A percentile compares a stretch with the other conserved stretches of the same genome.
These are phyloP conservation scores for Orchesellides sinensis DNA, from an alignment of 2,888 invertebrate genomes.

Conservation along the genomic window DNA sequence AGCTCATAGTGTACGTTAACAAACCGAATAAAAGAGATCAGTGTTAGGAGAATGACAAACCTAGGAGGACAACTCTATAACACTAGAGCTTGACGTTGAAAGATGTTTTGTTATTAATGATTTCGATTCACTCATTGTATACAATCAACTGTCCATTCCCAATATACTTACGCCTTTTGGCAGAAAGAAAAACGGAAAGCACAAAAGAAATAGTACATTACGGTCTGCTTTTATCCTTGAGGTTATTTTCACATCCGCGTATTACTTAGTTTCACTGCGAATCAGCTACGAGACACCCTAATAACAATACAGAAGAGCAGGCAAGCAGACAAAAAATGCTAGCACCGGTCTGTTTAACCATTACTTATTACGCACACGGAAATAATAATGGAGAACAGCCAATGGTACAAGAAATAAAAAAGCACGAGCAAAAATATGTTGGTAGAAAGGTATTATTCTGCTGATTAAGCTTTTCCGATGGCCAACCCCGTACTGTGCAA, in stretches of 20 bases:
- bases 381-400: constrained; percentile 54
- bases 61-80: constrained; percentile 41
- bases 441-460: constrained; percentile 42
- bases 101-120: constrained; percentile 65
- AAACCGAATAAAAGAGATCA: constrained; percentile 34
- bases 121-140: constrained; percentile 46
- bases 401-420: constrained; percentile 37
- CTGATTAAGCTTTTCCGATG: constrained; percentile 48
- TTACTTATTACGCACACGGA: constrained; percentile 7
- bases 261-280: constrained; percentile 38
- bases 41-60: constrained; percentile 22
- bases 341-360: constrained; percentile 12
- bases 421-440: constrained; percentile 15
- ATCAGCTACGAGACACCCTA: too few relatives aligned
- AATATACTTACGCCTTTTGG: constrained; percentile 35
- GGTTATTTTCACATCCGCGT: too few relatives aligned
- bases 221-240: too few relatives aligned
- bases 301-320: constrained; percentile 1
- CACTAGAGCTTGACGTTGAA: constrained; percentile 39
- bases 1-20: neutral
- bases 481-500: constrained; percentile 30
- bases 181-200: constrained; percentile 28
- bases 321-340: neutral
- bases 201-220: constrained; percentile 35
- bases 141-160: neutral